Percentiles rank a stretch among this genome's conserved stretches.
Conservation (phyloP, 2,113 vertebrate genomes). For the Micronycteris hirsuta region DNA sequence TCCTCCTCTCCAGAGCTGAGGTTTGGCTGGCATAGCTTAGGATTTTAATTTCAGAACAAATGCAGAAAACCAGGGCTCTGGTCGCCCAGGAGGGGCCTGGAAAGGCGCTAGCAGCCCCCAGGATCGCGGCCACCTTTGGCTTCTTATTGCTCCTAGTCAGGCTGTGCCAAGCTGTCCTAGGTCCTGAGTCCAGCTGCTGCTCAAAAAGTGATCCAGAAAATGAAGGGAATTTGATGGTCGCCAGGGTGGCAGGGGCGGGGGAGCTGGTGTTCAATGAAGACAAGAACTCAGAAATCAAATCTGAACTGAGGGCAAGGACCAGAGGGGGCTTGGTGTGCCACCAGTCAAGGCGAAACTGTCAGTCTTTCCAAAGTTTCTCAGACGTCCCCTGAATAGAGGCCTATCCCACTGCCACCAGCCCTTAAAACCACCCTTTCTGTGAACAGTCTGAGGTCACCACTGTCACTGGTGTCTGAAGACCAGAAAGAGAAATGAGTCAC, state of each 20-base stretch:
- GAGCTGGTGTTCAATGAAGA: not conserved
- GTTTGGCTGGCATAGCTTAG: not conserved
- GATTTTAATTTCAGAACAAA: slow-evolving; percentile 14
- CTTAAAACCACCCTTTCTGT: not conserved
- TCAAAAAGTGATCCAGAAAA: not conserved
- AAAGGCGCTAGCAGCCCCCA: not conserved
- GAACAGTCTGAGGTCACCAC: slow-evolving; percentile 32
- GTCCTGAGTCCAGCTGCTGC: not conserved
- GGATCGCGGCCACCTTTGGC: not conserved
- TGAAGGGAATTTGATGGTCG: not conserved
- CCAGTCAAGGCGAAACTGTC: not conserved
- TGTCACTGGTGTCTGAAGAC: slow-evolving; percentile 5
- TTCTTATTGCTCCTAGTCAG: not conserved
- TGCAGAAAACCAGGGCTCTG: not conserved
- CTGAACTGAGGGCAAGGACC: not conserved
- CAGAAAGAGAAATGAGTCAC: slow-evolving; percentile 53
- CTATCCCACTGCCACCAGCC: not conserved
- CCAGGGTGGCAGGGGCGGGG: no score
- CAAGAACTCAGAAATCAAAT: not conserved
- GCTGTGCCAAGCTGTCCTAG: not conserved
- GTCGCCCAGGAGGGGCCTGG: no score
- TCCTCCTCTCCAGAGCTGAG: not conserved
- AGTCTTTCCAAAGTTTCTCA: not conserved
- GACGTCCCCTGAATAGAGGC: not conserved
- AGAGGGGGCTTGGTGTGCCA: not conserved